These are phyloP conservation scores for Burhinus oedicnemus DNA, from an alignment of 2,113 vertebrate species.

Conservation along the genomic window DNA sequence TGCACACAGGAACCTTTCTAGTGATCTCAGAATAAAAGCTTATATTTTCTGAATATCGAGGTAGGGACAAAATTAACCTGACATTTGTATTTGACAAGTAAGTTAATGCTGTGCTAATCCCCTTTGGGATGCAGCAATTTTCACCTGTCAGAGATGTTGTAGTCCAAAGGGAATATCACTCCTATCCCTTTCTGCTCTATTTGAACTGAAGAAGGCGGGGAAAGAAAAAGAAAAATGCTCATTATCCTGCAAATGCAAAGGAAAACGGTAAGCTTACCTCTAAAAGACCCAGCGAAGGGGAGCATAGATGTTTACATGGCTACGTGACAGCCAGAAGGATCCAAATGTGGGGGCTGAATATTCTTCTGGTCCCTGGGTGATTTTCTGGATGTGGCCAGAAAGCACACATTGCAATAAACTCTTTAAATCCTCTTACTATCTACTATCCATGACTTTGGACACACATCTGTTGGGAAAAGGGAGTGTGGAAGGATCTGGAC, in stretches of 20 bases:
- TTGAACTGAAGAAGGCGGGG: background rate
- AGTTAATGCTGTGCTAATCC: background rate
- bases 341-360: background rate
- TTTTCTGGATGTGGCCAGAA: background rate
- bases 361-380: background rate
- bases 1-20: background rate
- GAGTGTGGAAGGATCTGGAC: background rate
- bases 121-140: background rate
- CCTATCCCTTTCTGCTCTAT: background rate
- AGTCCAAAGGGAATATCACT: background rate
- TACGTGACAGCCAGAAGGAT: too few relatives aligned
- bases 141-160: background rate
- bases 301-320: rapidly evolving
- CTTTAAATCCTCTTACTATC: background rate
- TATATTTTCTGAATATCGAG: background rate
- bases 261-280: background rate
- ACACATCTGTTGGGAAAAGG: background rate
- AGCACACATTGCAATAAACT: background rate
- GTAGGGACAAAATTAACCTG: background rate
- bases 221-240: background rate
- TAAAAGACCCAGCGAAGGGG: background rate
- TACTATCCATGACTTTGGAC: rapidly evolving
- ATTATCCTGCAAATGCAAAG: background rate
- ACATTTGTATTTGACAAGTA: background rate
- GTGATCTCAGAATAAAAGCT: background rate